Evolutionary conservation across 2,888 invertebrate species (phyloP), one percentile per base, ranked within the genome.

Genomic region (Drosophila melanosoma): DNA sequence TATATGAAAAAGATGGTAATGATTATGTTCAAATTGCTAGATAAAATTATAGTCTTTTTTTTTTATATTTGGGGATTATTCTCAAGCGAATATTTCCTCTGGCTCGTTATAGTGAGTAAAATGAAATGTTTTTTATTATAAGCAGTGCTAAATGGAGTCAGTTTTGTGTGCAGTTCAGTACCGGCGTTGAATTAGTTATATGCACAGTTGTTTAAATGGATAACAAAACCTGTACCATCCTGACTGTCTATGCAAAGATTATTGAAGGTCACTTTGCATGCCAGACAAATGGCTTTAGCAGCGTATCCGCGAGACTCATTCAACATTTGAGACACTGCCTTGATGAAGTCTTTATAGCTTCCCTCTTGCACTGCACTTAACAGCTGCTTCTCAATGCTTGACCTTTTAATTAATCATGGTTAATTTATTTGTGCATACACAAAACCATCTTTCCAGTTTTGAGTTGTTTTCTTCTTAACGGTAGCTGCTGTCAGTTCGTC

Each of bases 391-490:
- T 66, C 52, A 36, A 69, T 73, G 67, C 69, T 73, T 85, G 90
- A 90, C 89, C 85, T 85, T 90, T 86, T 49, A 90, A 85, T 85
- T 90, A 85, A 90, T 90, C 85, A 85, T 74, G 71, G 69, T 65
- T 79, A 79, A 85, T 82, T 82, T 82, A 82, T 79, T 67, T 74
- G 72, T 69, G 65, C 65, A 69, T 56, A 58, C 49, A 60, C 26
- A 42, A 67, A 54, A 66, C 15, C 23, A 75, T 56, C 69, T 83
- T 85, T 85, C 69, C 70, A 70, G 64, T 48, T 45, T 42, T 49
- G 8, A 20, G 10, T 29, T 17, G 65, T 45, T 58, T 51, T 49
- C 36, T 35, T 61, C 35, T 51, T 62, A 74, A 70, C 80, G 82
- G 83, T 76, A 85, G 83, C 86, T 61, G 65, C 54, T 88, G 83